Evolutionary conservation across 2,113 vertebrate species (phyloP), one percentile per base, ranked within the genome.

Genomic region (Tragelaphus imberbis): DNA sequence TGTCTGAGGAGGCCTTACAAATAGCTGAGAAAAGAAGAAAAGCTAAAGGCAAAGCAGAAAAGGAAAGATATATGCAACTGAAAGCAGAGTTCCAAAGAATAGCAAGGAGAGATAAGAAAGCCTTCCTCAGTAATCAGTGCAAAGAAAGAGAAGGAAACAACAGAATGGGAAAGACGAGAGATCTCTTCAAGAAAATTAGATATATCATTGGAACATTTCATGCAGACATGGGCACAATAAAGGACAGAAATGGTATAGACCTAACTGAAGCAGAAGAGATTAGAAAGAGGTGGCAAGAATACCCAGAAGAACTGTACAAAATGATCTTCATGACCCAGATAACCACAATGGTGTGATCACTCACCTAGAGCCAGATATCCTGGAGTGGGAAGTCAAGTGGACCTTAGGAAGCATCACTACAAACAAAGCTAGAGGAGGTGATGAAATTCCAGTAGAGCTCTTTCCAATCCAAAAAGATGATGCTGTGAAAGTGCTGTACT

Each of bases 201-300:
- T 2, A n/a, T 68, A 19, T 0, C 8, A 68, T 0, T 4, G 16
- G 33, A n/a, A 68, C 33, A n/a, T 19, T n/a, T 68, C 8, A n/a
- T 36, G 65, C 4, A n/a, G 1, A 19, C 4, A 68, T 68, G 33
- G 65, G 8, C 65, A 10, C 8, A 19, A 68, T 36, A n/a, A 65
- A n/a, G 63, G 33, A 68, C 17, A 68, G 16, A 68, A n/a, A 68
- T 19, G 33, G 65, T 19, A n/a, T 19, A 9, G n/a, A 36, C 8
- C n/a, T 68, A 68, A 68, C 65, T 36, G 33, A 71, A 71, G 65
- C 65, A 71, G 17, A 71, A 36, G 33, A 71, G 4, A 36, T 21
- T 36, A 71, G 3, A 9, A 36, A 71, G n/a, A 71, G 17, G n/a
- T 71, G 9, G 65, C 33, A 71, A 21, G 65, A 36, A 71, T 36